Base-by-base conservation (phyloP, 2,113 vertebrate species). In the Anguilla japonica region DNA sequence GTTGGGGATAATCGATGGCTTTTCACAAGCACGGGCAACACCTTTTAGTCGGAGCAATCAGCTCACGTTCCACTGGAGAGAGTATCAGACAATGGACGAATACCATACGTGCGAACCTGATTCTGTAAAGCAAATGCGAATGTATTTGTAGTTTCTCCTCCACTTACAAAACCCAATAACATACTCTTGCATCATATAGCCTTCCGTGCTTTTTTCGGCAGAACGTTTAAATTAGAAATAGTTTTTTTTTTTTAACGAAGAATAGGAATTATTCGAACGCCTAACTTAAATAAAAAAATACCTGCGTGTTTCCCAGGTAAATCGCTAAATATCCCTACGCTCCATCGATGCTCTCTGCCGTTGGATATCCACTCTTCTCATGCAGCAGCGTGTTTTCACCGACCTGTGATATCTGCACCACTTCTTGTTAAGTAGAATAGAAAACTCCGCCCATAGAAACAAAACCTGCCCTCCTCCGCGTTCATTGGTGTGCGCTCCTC, bases 281-380 rank as follows among this genome's bases (percentile, higher is more conserved):
- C 41, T 34, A 75, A 53, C 13, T 43, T 26, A 71, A 18, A 53
- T 0, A 79, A 81, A 83, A 57, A n/a, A 84, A 86, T 89, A 92
- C 91, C 91, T 92, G 89, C 87, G 87, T 87, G 83, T 88, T 91
- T 91, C 89, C 90, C 85, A 84, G 83, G 88, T 88, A 81, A 88
- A 85, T 87, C 46, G 79, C 78, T 90, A 90, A 89, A 88, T 83
- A 83, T 86, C 84, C 90, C 75, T 87, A 46, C 82, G 84, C 88
- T 88, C 90, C 91, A 91, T 92, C 56, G 81, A 90, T 86, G 83
- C 53, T 53, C 75, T 87, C 83, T 41, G 75, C 79, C 22, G 82
- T 34, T 40, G 5, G 46, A 82, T 78, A 41, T 87, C 78, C 83
- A 46, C 53, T 85, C 79, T 84, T 56, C 41, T 43, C 29, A 40